Conservation (phyloP, 2,113 vertebrate genomes). For the Hucho hucho region DNA sequence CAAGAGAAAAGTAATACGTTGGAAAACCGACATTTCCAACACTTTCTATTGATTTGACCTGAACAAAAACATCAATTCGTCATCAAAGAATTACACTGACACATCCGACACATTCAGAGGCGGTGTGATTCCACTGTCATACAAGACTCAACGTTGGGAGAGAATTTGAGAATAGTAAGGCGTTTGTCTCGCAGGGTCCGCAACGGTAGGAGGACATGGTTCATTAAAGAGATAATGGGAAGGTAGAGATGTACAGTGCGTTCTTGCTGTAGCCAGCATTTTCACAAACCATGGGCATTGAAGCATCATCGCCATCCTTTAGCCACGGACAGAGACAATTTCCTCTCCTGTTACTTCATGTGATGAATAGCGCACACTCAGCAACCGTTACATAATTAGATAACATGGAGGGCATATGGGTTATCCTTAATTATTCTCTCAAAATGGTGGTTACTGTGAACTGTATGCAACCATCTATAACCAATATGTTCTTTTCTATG, state of each 20-base stretch:
- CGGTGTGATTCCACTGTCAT: too few species aligned
- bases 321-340: conserved; percentile 18
- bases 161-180: not conserved
- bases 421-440: not conserved
- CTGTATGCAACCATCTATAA: not conserved
- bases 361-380: conserved; percentile 43
- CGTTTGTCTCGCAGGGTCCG: not conserved
- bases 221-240: conserved; percentile 49
- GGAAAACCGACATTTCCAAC: too few species aligned
- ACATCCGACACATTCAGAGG: too few species aligned
- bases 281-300: conserved; percentile 23
- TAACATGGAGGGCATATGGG: not conserved
- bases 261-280: conserved; percentile 50
- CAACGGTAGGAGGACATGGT: conserved; percentile 12
- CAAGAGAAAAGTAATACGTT: not conserved
- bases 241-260: conserved; percentile 35
- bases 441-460: not conserved
- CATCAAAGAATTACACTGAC: too few species aligned
- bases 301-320: conserved; percentile 18
- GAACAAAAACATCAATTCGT: too few species aligned
- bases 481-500: too few species aligned
- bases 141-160: not conserved
- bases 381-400: conserved; percentile 10
- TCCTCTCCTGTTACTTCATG: conserved; percentile 8
- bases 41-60: too few species aligned